Conservation (phyloP, 2,888 invertebrate species). For the Oligia fasciuncula region DNA sequence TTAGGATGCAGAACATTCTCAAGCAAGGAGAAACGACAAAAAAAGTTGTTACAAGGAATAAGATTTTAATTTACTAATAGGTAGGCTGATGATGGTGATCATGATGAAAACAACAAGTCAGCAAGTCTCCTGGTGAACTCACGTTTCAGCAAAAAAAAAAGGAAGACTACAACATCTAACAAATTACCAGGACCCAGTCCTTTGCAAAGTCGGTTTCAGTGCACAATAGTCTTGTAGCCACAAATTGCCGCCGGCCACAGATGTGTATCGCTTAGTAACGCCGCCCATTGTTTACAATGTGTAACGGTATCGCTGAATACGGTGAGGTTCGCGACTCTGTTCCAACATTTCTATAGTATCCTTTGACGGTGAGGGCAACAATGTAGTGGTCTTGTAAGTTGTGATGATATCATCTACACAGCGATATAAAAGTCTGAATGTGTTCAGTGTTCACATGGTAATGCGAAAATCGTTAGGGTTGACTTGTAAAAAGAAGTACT, state of each 20-base stretch:
- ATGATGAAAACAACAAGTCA: neutral
- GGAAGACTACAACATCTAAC: neutral
- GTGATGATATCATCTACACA: slow-evolving; percentile 4
- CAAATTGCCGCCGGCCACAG: slow-evolving; percentile 60
- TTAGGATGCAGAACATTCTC: too few relatives aligned
- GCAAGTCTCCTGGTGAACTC: neutral
- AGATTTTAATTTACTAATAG: too few relatives aligned
- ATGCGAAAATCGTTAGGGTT: neutral
- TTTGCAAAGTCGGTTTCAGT: slow-evolving; percentile 7
- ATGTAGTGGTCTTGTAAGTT: slow-evolving; percentile 26
- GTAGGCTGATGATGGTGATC: neutral
- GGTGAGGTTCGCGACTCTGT: slow-evolving; percentile 51
- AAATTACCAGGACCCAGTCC: neutral
- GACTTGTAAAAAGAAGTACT: neutral
- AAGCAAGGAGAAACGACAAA: neutral
- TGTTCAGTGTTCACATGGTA: neutral
- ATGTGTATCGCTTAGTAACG: slow-evolving; percentile 64
- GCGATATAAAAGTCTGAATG: neutral
- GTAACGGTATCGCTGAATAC: slow-evolving; percentile 65
- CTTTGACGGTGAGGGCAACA: slow-evolving; percentile 45
- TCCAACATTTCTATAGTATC: slow-evolving; percentile 43
- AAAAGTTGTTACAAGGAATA: too few relatives aligned
- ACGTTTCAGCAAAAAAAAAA: neutral
- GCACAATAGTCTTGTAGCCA: slow-evolving; percentile 47
- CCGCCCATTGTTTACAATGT: slow-evolving; percentile 64